Conservation (phyloP, 2,888 invertebrate species). For the Physocephala rufipes region DNA sequence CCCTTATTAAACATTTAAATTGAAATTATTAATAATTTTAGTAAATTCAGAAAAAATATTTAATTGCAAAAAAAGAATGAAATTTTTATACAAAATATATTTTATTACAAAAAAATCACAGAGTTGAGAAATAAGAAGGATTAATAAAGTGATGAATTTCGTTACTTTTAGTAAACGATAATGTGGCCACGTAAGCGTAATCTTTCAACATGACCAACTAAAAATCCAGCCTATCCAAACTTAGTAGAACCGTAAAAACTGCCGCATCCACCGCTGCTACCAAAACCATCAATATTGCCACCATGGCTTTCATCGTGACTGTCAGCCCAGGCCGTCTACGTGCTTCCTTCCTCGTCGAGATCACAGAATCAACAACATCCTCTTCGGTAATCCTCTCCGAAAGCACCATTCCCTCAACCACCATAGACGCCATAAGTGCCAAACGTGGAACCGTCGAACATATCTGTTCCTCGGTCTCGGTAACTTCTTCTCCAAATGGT, state of each 20-base stretch:
- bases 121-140: too few species aligned
- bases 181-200: constrained; percentile 4
- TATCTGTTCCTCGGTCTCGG: constrained; percentile 1
- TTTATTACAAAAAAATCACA: too few species aligned
- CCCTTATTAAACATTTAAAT: too few species aligned
- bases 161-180: background rate
- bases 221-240: constrained; percentile 8
- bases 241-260: constrained; percentile 16
- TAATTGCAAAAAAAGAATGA: too few species aligned
- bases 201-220: constrained; percentile 3
- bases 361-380: constrained; percentile 7
- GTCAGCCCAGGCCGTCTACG: background rate
- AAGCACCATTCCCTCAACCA: constrained; percentile 24
- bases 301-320: background rate
- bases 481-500: background rate
- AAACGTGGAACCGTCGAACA: constrained; percentile 43
- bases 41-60: too few species aligned
- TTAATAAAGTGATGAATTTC: too few species aligned
- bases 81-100: too few species aligned
- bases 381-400: background rate
- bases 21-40: too few species aligned
- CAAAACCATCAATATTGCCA: constrained; percentile 4
- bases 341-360: constrained; percentile 10
- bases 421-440: constrained; percentile 19
- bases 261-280: constrained; percentile 21